These are phyloP conservation scores for Agriotes lineatus DNA, from an alignment of 2,888 invertebrate genomes.

Conservation along the genomic window DNA sequence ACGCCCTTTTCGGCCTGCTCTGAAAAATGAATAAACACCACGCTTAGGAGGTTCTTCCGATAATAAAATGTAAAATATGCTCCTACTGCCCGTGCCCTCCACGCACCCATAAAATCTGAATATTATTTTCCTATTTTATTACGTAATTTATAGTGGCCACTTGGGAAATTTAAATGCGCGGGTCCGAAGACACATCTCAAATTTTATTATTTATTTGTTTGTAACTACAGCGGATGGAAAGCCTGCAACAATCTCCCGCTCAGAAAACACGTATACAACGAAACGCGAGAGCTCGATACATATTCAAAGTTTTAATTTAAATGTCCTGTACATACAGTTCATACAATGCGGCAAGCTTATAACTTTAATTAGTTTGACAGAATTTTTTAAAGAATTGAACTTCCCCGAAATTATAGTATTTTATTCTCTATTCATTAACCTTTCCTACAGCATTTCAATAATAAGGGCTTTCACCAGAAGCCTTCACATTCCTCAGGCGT, in stretches of 20 bases:
- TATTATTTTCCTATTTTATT: slow-evolving; percentile 40
- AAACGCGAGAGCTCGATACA: not conserved
- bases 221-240: slow-evolving; percentile 9
- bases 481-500: slow-evolving; percentile 19
- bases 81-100: slow-evolving; percentile 16
- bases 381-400: not conserved
- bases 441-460: slow-evolving; percentile 13
- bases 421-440: slow-evolving; percentile 21
- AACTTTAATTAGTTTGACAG: not conserved
- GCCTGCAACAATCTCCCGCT: not conserved
- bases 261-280: not conserved
- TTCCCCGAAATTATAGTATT: not conserved
- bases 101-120: slow-evolving; percentile 33
- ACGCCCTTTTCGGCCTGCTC: slow-evolving; percentile 12
- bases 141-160: slow-evolving; percentile 36
- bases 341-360: not conserved
- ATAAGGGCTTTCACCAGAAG: slow-evolving; percentile 6
- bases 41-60: slow-evolving; percentile 26
- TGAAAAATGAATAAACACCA: slow-evolving; percentile 33
- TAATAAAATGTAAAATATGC: slow-evolving; percentile 41
- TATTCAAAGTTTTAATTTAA: slow-evolving; percentile 8
- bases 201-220: slow-evolving; percentile 39
- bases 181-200: slow-evolving; percentile 33
- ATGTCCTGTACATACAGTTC: not conserved
- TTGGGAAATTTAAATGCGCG: slow-evolving; percentile 40